Conservation (phyloP, 2,797 vertebrate species). For the Limnodromus scolopaceus region DNA sequence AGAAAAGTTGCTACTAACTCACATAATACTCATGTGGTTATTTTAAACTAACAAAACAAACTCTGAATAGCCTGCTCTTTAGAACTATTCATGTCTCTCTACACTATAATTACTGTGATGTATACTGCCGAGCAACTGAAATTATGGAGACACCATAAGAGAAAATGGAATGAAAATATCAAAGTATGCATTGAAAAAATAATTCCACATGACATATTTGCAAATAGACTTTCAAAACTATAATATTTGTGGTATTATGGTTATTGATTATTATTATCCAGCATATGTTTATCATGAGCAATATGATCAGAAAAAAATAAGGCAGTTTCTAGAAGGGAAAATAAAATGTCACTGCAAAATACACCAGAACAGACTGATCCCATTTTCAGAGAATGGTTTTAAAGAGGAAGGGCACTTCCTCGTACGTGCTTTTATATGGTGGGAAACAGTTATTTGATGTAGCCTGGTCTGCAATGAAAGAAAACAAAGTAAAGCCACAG, state of each 20-base stretch:
- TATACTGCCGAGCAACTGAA: constrained; percentile 37
- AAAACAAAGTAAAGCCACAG: not conserved
- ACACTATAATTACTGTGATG: constrained; percentile 26
- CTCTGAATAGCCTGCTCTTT: not conserved
- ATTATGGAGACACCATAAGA: constrained; percentile 7
- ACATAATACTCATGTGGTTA: not conserved
- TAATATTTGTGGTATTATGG: not conserved
- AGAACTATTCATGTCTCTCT: constrained; percentile 22
- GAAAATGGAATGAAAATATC: constrained; percentile 23
- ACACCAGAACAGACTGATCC: not conserved
- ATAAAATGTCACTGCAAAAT: not conserved
- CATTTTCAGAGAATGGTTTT: not conserved
- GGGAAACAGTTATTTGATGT: not conserved
- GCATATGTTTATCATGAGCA: not conserved
- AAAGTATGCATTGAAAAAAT: constrained; percentile 7
- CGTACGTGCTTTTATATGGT: not conserved
- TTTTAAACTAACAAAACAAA: constrained; percentile 14
- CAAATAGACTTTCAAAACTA: constrained; percentile 57
- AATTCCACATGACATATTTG: constrained; percentile 9
- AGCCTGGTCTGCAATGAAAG: not conserved
- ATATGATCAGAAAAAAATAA: not conserved
- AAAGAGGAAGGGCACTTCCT: not conserved
- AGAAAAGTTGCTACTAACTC: not conserved
- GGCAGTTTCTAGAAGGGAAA: not conserved
- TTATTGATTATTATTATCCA: not conserved